Evolutionary conservation across 1,140 invertebrate genomes (phyloP), one percentile per base, ranked within the genome.

Genomic region (Phenacoccus solenopsis): DNA sequence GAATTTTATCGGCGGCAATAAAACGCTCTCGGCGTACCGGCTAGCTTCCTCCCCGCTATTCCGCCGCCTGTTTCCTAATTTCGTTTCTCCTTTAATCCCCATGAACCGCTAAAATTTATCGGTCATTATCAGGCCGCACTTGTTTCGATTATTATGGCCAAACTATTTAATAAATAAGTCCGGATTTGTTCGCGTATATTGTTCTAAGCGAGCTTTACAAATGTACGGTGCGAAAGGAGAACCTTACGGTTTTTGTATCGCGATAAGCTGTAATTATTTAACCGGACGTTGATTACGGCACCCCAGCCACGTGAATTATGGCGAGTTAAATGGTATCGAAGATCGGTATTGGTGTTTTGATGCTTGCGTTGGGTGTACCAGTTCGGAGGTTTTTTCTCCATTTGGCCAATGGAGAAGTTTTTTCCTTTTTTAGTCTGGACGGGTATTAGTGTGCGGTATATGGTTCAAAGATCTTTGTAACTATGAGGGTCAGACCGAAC

Each of bases 1-100:
- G 25, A 64, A 64, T 64, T 64, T 64, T 64, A 64, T 64, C 4
- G 59, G 59, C 59, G 25, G 22, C 25, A 64, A 64, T 64, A 64
- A 64, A 64, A 64, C 59, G 59, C 38, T n/a, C 12, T 49, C 20
- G 38, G 12, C 16, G 38, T 16, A 49, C 38, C 38, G 38, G 38
- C 38, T 16, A 10, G 5, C 30, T 13, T 32, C 13, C 30, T 5
- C 30, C 30, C 30, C 30, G 5, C 13, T 13, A 13, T 32, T 49
- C 16, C 38, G 3, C 38, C 38, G 20, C 20, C 4, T 49, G 38
- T 49, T 49, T 49, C 38, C 38, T 49, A 49, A 49, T 49, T 49
- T 49, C 38, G 38, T 49, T 49, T 49, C 38, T 49, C 38, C 38
- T 49, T 49, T 49, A 49, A 49, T 49, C 38, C 38, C 38, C 16